Base-by-base conservation (phyloP, 2,113 vertebrate genomes). In the Ceyx melanurus region DNA sequence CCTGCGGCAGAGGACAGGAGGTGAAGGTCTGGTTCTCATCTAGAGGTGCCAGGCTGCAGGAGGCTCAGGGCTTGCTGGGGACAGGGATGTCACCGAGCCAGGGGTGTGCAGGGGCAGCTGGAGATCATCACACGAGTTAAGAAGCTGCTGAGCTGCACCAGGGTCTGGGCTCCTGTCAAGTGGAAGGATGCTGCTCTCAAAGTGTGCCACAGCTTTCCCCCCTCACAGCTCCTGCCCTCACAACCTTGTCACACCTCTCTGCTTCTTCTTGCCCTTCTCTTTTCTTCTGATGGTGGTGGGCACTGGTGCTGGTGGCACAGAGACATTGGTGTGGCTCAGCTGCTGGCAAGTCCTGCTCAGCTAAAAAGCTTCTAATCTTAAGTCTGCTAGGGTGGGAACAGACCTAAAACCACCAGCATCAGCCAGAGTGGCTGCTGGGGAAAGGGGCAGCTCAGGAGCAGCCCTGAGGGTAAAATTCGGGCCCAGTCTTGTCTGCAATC, bases 141-240 rank as follows among this genome's bases (percentile, higher is more conserved):
- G 2, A 5, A 31, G 48, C 6, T 7, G 5, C 26, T 22, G 60
- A 65, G n/a, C 14, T 9, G 33, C 33, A n/a, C 40, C 4, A 15
- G 17, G 3, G 1, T 2, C 9, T 0, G 2, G 5, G 40, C 67
- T 67, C 61, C 33, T 6, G 9, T 12, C 26, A 0, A 9, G 28
- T 26, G 25, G 14, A 33, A 54, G 37, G 10, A 22, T 33, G 48
- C 28, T 13, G 45, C 33, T 48, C 46, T 74, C 3, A 40, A 17
- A 15, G 6, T 0, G 1, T 15, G 21, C 11, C 3, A 8, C 46
- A 5, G 40, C 3, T 70, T 61, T 65, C 65, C 48, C 46, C 56
- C 40, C 6, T 21, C 67, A 11, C 48, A 56, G 46, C n/a, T 62
- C 54, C 14, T 5, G 22, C 4, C 18, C 25, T 40, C 11, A 4